These are phyloP conservation scores for Pocota personata DNA, from an alignment of 2,888 invertebrate genomes.

Conservation along the genomic window DNA sequence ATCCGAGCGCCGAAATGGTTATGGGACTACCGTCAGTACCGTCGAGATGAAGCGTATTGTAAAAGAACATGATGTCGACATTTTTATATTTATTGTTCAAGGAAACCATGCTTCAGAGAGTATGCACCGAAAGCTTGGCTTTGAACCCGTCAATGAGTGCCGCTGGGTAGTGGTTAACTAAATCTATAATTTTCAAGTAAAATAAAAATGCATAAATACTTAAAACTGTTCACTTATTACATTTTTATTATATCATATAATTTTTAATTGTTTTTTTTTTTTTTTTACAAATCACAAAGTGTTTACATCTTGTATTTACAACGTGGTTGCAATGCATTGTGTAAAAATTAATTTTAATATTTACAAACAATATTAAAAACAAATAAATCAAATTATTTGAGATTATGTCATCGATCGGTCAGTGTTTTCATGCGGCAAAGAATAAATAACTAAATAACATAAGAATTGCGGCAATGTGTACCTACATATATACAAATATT, in stretches of 20 bases:
- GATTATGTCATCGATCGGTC: background rate
- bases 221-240: background rate
- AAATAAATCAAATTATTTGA: background rate
- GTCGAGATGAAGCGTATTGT: constrained; percentile 54
- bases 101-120: constrained; percentile 42
- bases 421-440: background rate
- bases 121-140: constrained; percentile 39
- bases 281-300: constrained; percentile 25
- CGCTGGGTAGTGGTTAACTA: constrained; percentile 47
- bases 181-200: background rate
- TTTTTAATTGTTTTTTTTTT: background rate
- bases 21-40: constrained; percentile 36
- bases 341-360: constrained; percentile 1
- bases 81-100: constrained; percentile 39
- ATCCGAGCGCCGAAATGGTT: constrained; percentile 53
- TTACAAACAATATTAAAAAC: constrained; percentile 12
- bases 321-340: constrained; percentile 3
- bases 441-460: constrained; percentile 37
- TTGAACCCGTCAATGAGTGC: constrained; percentile 1
- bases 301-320: constrained; percentile 42
- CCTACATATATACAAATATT: constrained; percentile 45
- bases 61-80: constrained; percentile 36
- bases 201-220: background rate
- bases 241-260: background rate
- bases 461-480: constrained; percentile 38